phyloP scores from a whole-genome alignment of 2,888 invertebrate species.

The Tipula unca region DNA sequence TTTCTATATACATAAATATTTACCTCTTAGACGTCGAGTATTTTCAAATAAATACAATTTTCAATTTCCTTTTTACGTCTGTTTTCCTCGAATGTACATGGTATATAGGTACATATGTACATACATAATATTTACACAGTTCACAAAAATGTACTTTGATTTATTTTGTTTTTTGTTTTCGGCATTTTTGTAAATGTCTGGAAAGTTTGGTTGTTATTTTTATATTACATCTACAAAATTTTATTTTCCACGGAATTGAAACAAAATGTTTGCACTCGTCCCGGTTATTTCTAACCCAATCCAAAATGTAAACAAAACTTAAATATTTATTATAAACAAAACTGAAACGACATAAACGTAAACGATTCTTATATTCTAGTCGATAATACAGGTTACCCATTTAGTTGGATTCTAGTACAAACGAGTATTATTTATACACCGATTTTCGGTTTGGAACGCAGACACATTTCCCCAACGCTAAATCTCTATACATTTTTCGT shows the following conservation, averaged over 20 bases:
- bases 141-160: neutral
- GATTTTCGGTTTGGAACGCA: neutral
- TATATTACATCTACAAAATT: neutral
- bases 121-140: neutral
- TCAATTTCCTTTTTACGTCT: neutral
- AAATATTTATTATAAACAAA: neutral
- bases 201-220: neutral
- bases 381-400: neutral
- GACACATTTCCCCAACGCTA: neutral
- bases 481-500: neutral
- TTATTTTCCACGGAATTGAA: neutral
- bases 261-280: neutral
- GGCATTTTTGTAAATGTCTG: neutral
- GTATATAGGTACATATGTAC: neutral
- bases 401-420: neutral
- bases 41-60: too few relatives aligned
- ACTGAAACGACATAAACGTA: neutral
- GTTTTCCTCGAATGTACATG: neutral
- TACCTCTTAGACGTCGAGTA: too few relatives aligned
- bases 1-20: too few relatives aligned
- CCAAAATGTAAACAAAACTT: neutral
- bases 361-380: neutral
- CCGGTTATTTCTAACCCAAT: neutral
- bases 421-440: neutral
- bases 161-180: neutral